Base-by-base conservation (phyloP, 1,140 invertebrate genomes). In the Meteorus sp. region DNA sequence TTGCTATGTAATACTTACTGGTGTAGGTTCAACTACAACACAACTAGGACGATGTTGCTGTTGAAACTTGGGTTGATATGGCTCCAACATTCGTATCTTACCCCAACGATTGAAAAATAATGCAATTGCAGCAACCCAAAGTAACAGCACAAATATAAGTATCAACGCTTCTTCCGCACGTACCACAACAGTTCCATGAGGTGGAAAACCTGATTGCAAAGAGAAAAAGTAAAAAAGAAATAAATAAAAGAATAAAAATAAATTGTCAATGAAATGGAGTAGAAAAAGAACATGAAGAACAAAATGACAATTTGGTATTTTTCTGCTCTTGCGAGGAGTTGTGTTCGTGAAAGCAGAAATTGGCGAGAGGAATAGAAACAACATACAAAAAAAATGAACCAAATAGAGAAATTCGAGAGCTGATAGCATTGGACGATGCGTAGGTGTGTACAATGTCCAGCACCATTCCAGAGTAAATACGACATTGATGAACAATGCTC, bases 51-150 rank as follows among this genome's bases (percentile, higher is more conserved):
- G 81, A 72, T 90, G 83, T 61, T 88, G 84, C 60, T 89, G 86
- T 62, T 89, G 86, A 72, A 89, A 90, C 67, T 90, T 90, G 0
- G 89, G 90, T 68, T 91, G 90, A 75, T 91, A 92, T 3, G 89
- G 90, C 70, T 91, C 88, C 73, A 92, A 73, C 90, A 91, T 91
- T 60, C 90, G 84, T 59, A 93, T 93, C 80, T 93, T 92, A 56
- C 90, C 90, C 90, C 90, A 93, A 48, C 90, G 85, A 78, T 91
- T 91, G 81, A 92, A 90, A 76, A 91, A 91, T 4, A 92, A 78
- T 0, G 87, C 85, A 15, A 92, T 90, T 5, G 89, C 89, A 0
- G 85, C 89, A 6, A 89, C 84, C 90, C 90, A 92, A 1, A 91
- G 80, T 2, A 90, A 72, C 0, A 92, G 76, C 0, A 91, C 89